A percentile compares a stretch with the other conserved stretches of the same genome.
Evolutionary conservation across 2,113 vertebrate genomes (phyloP).

Genomic region (Datnioides undecimradiatus): DNA sequence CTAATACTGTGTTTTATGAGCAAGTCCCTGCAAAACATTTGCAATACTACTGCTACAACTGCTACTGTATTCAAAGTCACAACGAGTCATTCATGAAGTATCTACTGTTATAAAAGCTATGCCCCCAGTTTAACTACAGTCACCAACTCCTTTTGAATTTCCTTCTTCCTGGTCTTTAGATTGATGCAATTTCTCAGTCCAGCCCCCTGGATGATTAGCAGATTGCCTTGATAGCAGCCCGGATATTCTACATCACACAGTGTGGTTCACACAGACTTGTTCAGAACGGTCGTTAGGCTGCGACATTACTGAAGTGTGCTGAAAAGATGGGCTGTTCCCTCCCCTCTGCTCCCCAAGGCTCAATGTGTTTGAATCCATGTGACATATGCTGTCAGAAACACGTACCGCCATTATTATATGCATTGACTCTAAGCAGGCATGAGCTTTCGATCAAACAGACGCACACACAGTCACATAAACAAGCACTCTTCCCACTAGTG

Average conservation of each 20-base stretch:
- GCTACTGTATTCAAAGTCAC: constrained; percentile 1
- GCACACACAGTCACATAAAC: constrained; percentile 45
- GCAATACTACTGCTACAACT: no score
- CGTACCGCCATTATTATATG: constrained; percentile 40
- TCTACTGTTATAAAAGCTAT: neutral
- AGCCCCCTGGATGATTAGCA: constrained; percentile 56
- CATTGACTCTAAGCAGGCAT: constrained; percentile 51
- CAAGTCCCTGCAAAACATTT: no score
- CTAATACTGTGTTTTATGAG: no score
- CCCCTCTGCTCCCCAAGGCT: constrained; percentile 4
- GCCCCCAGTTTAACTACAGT: constrained; percentile 25
- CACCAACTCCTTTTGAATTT: constrained; percentile 25
- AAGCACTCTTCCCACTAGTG: constrained; percentile 40
- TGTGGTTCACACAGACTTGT: constrained; percentile 43
- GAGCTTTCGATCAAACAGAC: constrained; percentile 52
- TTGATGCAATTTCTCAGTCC: constrained; percentile 54
- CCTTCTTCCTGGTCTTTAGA: constrained; percentile 41
- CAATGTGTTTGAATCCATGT: constrained; percentile 18
- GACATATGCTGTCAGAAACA: constrained; percentile 42
- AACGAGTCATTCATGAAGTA: neutral
- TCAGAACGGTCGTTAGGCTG: constrained; percentile 11
- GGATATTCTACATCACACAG: constrained; percentile 24
- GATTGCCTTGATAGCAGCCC: constrained; percentile 29
- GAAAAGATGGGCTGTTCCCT: neutral
- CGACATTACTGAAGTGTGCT: constrained; percentile 24